Evolutionary conservation across 2,113 vertebrate genomes (phyloP).

Genomic region (Centropristis striata): DNA sequence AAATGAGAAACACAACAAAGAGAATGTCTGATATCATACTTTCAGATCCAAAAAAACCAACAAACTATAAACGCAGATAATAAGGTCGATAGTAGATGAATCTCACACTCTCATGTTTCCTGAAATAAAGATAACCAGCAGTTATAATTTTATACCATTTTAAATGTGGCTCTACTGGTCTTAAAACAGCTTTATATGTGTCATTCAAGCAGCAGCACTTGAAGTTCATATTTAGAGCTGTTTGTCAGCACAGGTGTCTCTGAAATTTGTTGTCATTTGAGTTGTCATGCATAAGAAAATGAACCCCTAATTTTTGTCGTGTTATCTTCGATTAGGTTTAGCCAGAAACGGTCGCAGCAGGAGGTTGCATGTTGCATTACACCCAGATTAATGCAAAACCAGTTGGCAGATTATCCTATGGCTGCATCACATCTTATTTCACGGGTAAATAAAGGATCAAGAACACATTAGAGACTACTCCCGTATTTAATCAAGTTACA

Average conservation of each 20-base stretch:
- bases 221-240: background rate
- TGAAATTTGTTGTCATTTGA: background rate
- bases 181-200: background rate
- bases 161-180: background rate
- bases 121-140: background rate
- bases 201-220: constrained; percentile 8
- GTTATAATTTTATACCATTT: background rate
- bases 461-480: constrained; percentile 62
- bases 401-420: constrained; percentile 60
- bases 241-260: background rate
- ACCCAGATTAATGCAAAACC: constrained; percentile 58
- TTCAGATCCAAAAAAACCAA: background rate
- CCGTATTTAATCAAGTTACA: constrained; percentile 60
- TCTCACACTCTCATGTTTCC: background rate
- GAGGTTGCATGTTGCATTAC: constrained; percentile 39
- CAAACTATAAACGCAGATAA: constrained; percentile 17
- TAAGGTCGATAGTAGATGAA: constrained; percentile 19
- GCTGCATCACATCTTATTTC: constrained; percentile 73
- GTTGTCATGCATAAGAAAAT: constrained; percentile 14
- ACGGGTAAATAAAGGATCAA: constrained; percentile 74
- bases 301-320: background rate
- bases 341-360: constrained; percentile 49
- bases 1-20: constrained; percentile 7
- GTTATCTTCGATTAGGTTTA: constrained; percentile 37
- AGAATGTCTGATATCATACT: background rate